These are phyloP conservation scores for Sebastes iracundus DNA, from an alignment of 2,797 vertebrate genomes.

Conservation along the genomic window DNA sequence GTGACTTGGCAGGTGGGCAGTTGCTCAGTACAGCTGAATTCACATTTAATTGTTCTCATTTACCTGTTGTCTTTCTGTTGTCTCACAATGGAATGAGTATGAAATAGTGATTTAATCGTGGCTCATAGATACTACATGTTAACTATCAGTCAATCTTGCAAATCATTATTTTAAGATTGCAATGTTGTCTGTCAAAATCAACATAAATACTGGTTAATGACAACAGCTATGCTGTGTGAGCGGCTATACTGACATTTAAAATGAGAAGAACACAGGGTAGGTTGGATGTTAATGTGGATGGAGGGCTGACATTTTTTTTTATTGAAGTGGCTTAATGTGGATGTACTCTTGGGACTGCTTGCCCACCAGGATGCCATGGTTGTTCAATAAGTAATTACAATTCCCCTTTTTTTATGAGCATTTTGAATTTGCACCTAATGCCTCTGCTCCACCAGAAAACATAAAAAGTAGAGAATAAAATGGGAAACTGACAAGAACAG, in stretches of 20 bases:
- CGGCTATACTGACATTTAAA: not conserved
- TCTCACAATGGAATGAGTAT: not conserved
- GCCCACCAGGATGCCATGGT: not conserved
- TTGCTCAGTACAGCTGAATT: not conserved
- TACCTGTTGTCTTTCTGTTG: not conserved
- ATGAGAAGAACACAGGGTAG: not conserved
- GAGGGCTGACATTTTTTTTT: not conserved
- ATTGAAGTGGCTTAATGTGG: not conserved
- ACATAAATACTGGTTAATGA: not conserved
- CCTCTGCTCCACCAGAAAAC: not conserved
- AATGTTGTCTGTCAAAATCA: not conserved
- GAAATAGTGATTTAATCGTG: not conserved
- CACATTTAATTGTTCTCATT: too few relatives aligned
- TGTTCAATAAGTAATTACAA: not conserved
- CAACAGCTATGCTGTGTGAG: not conserved
- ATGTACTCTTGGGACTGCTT: not conserved
- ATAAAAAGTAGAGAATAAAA: not conserved
- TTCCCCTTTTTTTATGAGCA: not conserved
- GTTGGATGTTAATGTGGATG: not conserved
- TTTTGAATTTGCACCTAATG: not conserved
- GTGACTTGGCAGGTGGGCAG: not conserved
- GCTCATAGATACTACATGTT: not conserved
- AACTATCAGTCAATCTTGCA: not conserved
- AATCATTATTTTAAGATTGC: not conserved
- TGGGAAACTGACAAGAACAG: not conserved